Conservation (phyloP, 2,797 vertebrate species). For the Eremophila alpestris region DNA sequence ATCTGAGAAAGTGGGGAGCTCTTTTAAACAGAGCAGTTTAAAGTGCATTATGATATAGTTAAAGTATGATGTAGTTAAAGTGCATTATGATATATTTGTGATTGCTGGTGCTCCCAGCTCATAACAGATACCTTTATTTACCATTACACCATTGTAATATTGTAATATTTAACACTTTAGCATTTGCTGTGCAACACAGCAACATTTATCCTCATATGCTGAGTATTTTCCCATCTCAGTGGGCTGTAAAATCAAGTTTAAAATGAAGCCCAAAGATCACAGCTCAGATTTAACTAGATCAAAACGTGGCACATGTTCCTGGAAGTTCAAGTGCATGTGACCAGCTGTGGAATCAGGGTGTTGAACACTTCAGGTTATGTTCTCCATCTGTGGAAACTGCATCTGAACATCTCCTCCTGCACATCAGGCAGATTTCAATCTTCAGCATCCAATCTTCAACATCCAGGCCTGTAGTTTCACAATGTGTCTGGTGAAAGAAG, state of each 20-base stretch:
- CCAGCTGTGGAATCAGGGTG: not conserved
- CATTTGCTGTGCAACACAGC: not conserved
- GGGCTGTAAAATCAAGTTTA: not conserved
- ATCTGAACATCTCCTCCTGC: not conserved
- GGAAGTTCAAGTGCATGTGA: not conserved
- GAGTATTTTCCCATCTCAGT: not conserved
- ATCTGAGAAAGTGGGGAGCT: not conserved
- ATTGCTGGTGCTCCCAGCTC: not conserved
- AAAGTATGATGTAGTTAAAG: too few species aligned
- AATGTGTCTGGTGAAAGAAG: not conserved
- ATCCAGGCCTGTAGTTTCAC: not conserved
- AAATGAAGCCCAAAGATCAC: not conserved
- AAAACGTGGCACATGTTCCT: accelerated
- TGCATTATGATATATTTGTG: not conserved
- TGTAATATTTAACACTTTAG: not conserved
- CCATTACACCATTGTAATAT: not conserved
- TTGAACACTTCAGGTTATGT: not conserved
- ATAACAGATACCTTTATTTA: not conserved
- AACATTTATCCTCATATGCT: not conserved
- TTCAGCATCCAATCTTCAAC: accelerated
- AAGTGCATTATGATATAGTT: not conserved
- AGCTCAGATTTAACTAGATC: not conserved
- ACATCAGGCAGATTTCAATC: not conserved
- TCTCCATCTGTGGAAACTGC: not conserved
- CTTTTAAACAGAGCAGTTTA: not conserved